Evolutionary conservation across 2,113 vertebrate species (phyloP).

Genomic region (Cariama cristata): DNA sequence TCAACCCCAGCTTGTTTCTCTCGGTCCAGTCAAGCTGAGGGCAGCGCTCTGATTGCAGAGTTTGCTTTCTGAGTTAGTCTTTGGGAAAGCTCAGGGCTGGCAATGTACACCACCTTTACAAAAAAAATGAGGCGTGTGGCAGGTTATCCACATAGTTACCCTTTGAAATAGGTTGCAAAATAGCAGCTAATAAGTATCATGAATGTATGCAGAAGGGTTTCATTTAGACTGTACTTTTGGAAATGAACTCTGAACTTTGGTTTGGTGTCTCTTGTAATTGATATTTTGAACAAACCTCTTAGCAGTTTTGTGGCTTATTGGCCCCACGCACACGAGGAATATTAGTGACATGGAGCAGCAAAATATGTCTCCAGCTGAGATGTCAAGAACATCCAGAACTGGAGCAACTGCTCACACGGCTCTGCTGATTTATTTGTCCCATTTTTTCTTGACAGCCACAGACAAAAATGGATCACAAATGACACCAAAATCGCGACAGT

Average conservation of each 20-base stretch:
- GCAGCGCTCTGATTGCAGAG: neutral
- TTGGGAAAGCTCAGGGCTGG: neutral
- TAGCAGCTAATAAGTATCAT: constrained; percentile 26
- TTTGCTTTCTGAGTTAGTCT: neutral
- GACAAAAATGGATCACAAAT: neutral
- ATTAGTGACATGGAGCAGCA: constrained; percentile 12
- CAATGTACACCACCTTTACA: neutral
- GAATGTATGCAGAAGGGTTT: constrained; percentile 5
- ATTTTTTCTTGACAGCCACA: neutral
- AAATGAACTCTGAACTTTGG: neutral
- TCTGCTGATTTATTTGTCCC: neutral
- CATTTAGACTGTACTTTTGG: neutral
- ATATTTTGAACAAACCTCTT: neutral
- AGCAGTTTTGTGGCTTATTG: neutral
- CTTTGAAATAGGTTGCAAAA: neutral
- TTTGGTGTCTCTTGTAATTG: constrained; percentile 26
- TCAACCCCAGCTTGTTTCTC: constrained; percentile 30
- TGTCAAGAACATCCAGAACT: neutral
- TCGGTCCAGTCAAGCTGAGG: neutral
- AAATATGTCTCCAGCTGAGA: constrained; percentile 13
- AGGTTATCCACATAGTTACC: neutral
- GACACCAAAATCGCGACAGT: neutral
- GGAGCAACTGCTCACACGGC: neutral
- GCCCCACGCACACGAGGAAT: neutral
- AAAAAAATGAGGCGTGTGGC: neutral